phyloP scores from a whole-genome alignment of 2,888 invertebrate species.

The Agrilus cyanescens region DNA sequence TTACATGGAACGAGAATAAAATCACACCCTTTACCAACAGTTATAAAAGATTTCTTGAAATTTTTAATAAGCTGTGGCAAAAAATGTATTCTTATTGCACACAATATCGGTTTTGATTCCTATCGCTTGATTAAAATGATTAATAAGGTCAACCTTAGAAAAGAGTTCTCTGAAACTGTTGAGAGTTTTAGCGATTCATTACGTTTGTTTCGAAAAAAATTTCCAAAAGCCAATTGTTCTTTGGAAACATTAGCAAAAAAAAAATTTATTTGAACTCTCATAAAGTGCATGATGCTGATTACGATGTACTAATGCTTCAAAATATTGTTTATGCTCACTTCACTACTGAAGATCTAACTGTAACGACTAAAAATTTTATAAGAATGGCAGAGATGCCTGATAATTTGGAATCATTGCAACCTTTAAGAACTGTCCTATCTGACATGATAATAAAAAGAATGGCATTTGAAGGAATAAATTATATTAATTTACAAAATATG shows the following conservation, averaged over 20 bases:
- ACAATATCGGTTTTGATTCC: neutral
- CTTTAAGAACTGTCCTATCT: neutral
- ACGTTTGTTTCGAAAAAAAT: neutral
- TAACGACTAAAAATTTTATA: neutral
- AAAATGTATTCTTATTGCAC: neutral
- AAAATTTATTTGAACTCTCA: too few species aligned
- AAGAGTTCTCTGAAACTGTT: neutral
- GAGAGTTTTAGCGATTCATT: slow-evolving; percentile 1
- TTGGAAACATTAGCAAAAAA: neutral
- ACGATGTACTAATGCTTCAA: slow-evolving; percentile 2
- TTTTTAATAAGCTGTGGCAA: neutral
- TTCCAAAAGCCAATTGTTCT: neutral
- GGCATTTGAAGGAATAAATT: too few species aligned
- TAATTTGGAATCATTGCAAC: neutral
- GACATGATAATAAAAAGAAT: neutral
- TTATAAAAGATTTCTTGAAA: neutral
- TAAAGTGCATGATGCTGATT: slow-evolving; percentile 3
- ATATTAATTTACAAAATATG: too few species aligned
- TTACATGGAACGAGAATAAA: neutral
- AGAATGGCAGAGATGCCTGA: neutral
- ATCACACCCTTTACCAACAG: slow-evolving; percentile 1
- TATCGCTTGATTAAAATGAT: neutral
- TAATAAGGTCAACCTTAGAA: neutral
- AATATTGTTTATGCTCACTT: neutral
- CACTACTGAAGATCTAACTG: neutral